Percentiles rank a stretch among this genome's conserved stretches.
Evolutionary conservation across 2,113 vertebrate species (phyloP).

Genomic region (Podocnemis expansa): DNA sequence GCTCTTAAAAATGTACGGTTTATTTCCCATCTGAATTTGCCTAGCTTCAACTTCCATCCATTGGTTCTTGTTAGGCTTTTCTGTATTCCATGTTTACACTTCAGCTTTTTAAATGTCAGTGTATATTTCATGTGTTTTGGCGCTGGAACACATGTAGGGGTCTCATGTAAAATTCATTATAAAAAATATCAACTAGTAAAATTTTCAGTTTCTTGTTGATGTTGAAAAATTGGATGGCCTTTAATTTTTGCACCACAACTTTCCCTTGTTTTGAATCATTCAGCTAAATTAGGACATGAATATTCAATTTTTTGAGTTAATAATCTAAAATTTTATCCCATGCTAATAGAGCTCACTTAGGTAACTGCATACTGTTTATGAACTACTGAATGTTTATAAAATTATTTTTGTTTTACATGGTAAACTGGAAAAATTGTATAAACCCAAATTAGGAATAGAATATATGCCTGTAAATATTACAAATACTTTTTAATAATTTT

Average conservation of each 20-base stretch:
- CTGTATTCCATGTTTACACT: background rate
- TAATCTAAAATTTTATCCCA: background rate
- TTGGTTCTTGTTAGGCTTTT: background rate
- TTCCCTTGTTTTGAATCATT: background rate
- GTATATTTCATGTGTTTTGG: background rate
- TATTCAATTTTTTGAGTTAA: background rate
- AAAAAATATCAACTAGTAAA: background rate
- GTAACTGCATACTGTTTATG: background rate
- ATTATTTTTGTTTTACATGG: background rate
- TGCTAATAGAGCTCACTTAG: background rate
- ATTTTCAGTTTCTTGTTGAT: background rate
- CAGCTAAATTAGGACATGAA: background rate
- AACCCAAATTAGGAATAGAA: background rate
- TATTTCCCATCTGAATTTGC: background rate
- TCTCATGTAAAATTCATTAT: background rate
- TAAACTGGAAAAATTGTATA: background rate
- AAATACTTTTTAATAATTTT: background rate
- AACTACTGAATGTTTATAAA: fast-evolving
- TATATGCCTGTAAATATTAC: background rate
- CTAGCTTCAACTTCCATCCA: background rate
- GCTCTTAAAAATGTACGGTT: background rate
- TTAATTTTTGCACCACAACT: background rate
- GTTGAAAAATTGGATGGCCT: background rate
- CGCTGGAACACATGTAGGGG: background rate
- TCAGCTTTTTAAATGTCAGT: background rate